Percentiles rank a stretch among this genome's conserved stretches.
These are phyloP conservation scores for Pterophyllum scalare DNA, from an alignment of 2,113 vertebrate species.

Conservation along the genomic window DNA sequence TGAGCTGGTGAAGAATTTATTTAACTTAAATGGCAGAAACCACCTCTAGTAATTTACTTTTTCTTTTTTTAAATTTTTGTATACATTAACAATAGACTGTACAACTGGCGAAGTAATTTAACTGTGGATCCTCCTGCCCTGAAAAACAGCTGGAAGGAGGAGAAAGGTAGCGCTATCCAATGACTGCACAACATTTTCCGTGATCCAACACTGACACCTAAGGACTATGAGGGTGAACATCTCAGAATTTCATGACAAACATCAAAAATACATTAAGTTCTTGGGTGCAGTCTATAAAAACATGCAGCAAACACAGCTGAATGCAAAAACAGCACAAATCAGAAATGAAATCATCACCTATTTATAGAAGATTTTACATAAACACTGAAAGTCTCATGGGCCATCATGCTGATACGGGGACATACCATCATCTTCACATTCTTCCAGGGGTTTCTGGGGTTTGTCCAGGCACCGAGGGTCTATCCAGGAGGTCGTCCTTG, in stretches of 20 bases:
- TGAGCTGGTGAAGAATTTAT: not conserved
- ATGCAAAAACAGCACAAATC: not conserved
- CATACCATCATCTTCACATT: conserved; percentile 99
- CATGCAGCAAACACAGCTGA: not conserved
- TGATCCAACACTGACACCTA: conserved; percentile 76
- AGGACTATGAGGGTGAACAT: conserved; percentile 38
- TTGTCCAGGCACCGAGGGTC: conserved; percentile 99
- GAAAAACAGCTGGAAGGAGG: not conserved
- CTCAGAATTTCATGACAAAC: not conserved
- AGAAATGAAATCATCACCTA: not conserved
- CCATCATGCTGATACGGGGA: not conserved
- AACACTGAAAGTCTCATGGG: not conserved
- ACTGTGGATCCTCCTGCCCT: conserved; percentile 25
- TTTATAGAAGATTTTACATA: not conserved
- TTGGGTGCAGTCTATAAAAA: not conserved
- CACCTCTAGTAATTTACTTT: not conserved
- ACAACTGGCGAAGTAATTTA: not conserved
- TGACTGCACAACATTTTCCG: not conserved
- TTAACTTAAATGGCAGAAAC: not conserved
- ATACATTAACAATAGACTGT: not conserved
- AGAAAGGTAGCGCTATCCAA: not conserved
- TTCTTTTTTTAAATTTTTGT: not conserved
- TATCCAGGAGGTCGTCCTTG: conserved; percentile 99
- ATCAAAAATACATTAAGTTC: not conserved
- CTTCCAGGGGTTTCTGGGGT: conserved; percentile 98